Base-by-base conservation (phyloP, 2,797 vertebrate species). In the Etheostoma nigrum region DNA sequence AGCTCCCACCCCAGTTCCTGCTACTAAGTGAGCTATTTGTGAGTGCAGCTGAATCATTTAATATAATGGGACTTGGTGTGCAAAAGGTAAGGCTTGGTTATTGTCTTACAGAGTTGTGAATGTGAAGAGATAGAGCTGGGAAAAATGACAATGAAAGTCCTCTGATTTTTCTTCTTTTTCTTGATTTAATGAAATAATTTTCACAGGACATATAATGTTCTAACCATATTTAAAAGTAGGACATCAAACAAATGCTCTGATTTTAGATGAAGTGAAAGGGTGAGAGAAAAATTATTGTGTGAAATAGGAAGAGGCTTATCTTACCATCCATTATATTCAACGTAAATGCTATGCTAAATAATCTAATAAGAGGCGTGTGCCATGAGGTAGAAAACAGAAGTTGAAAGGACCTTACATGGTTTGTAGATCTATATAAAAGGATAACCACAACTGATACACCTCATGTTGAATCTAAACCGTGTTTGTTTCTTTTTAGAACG, bases 11-110 rank as follows among this genome's bases (percentile, higher is more conserved):
- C 83, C 75, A 74, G 84, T 88, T 82, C 87, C 76, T 79, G 58
- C 52, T 64, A 51, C 42, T 76, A 75, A 90, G 84, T 78, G 77
- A 89, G 86, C 86, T 91, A 89, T 90, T 89, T 48, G 79, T 79
- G 80, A 81, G 72, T 70, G 69, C 65, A 63, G 79, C 78, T 86
- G 76, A 91, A 92, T 92, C 84, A 91, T 92, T 91, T 88, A 89
- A 89, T 58, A 62, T 73, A 85, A 87, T 83, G 73, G 85, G 55
- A 78, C 72, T 75, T 68, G 66, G 76, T 59, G 63, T 1, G 33
- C 72, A 61, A 42, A 74, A 74, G 72, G 71, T 78, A 42, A 62
- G 69, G 67, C 67, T 65, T 67, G 68, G 60, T 67, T 84, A 67
- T 72, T 70, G 80, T 82, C 62, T 75, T 72, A 76, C 30, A 30